Base-by-base conservation (phyloP, 2,888 invertebrate genomes). In the Cryptocheilus praepositus region DNA sequence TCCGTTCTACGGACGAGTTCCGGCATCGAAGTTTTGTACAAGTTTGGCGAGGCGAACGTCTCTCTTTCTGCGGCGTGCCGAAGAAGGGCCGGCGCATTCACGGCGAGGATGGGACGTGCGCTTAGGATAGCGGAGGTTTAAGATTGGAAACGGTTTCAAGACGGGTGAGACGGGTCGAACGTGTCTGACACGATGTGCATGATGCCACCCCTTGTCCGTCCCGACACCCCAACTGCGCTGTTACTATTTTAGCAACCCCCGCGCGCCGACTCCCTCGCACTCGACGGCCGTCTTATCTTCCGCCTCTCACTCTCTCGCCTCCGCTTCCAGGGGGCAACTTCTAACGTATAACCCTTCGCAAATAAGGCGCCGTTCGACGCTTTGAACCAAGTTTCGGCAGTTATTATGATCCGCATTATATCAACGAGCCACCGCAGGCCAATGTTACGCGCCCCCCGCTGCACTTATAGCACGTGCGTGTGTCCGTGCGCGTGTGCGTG, bases 21-120 rank as follows among this genome's bases (percentile, higher is more conserved):
- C 83, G 83, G 81, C 80, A 75, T 81, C 77, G 76, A 85, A 86
- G 82, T 85, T 84, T 82, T 76, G 71, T 64, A 61, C 78, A 82
- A 81, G 82, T 83, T 84, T 83, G 70, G 74, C 82, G 70, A 79
- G 72, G 65, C 68, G 57, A 74, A 74, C 76, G 73, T 78, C 69
- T 77, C 74, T 77, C 77, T 76, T 78, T 76, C 69, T 60, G 67
- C 68, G 54, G 70, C 71, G 72, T 60, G 53, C 51, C 45, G 56
- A 57, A 59, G 46, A 55, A 61, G 62, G 56, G 51, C 62, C 65
- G 59, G 51, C 28, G 64, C 70, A 74, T 66, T 74, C 67, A 67
- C 63, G 25, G 36, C 8, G 51, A 57, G 25, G 60, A 62, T 5
- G 56, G 22, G 15, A 45, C 18, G 15, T 22, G 21, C 36, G 61